A percentile compares a stretch with the other conserved stretches of the same genome.
These are phyloP conservation scores for Hydraecia micacea DNA, from an alignment of 2,888 invertebrate species.

Conservation along the genomic window DNA sequence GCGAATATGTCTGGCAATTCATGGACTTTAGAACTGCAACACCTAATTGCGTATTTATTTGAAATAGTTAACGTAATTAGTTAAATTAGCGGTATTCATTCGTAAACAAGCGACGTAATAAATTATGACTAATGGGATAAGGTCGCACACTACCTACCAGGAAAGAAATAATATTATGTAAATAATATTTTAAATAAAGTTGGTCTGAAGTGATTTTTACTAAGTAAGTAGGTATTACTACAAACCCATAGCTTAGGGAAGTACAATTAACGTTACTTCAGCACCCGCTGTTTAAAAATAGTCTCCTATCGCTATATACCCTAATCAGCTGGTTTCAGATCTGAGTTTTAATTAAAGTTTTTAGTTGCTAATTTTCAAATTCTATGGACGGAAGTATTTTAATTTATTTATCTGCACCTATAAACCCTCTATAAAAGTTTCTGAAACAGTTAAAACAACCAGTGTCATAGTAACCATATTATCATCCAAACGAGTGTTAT, in stretches of 20 bases:
- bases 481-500: too few species aligned
- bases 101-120: conserved; percentile 4
- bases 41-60: conserved; percentile 29
- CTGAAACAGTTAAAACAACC: too few species aligned
- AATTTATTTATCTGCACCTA: not conserved
- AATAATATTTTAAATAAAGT: not conserved
- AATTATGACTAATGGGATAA: conserved; percentile 25
- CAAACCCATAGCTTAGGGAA: not conserved
- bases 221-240: too few species aligned
- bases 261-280: not conserved
- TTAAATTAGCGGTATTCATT: conserved; percentile 18
- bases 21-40: conserved; percentile 7
- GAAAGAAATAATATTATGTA: not conserved
- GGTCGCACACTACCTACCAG: not conserved
- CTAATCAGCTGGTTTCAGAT: not conserved
- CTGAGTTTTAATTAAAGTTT: not conserved
- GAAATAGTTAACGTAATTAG: conserved; percentile 20
- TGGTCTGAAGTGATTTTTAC: not conserved
- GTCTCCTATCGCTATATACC: not conserved
- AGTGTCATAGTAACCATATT: too few species aligned
- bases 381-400: not conserved
- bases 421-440: too few species aligned
- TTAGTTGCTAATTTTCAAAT: not conserved
- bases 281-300: not conserved
- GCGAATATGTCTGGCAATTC: conserved; percentile 3